Base-by-base conservation (phyloP, 2,888 invertebrate genomes). In the Stomorhina lunata region DNA sequence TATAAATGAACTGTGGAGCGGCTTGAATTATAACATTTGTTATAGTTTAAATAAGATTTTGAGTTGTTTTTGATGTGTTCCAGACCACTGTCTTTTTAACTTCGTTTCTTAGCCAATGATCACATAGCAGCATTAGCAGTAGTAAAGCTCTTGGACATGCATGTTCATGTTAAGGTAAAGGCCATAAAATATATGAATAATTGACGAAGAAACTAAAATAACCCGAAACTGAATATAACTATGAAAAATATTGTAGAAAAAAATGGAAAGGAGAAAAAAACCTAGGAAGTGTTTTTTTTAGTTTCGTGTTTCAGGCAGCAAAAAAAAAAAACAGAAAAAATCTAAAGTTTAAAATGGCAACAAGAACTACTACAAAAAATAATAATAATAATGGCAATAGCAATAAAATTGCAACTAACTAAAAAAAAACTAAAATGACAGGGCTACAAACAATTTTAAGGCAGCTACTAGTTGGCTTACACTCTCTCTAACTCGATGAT, bases 281-380 rank as follows among this genome's bases (percentile, higher is more conserved):
- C 10, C 87, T 88, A 89, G 88, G 88, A 89, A 89, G 86, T 86
- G 87, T 85, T 88, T 89, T 88, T n/a, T 88, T 86, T 87, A 80
- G 84, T 80, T 82, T 82, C 79, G 79, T 81, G 81, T 81, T 76
- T 68, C 78, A n/a, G 66, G 77, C 79, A 81, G 48, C 72, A 45
- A 53, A 61, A 57, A 29, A 43, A 29, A 34, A 76, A 55, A 45
- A 45, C 15, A 57, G 57, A 53, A 50, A 45, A 57, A 17, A 9
- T 27, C 43, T 48, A 37, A 48, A 77, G 50, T 15, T 40, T 57
- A 53, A 72, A 53, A 45, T 68, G 17, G 37, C 75, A 73, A 68
- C 57, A 71, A 75, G 17, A 78, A 65, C 57, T n/a, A n/a, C n/a
- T n/a, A n/a, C n/a, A n/a, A n/a, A n/a, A n/a, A n/a, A n/a, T n/a